Evolutionary conservation across 2,888 invertebrate genomes (phyloP).

Genomic region (Nomada ruficornis): DNA sequence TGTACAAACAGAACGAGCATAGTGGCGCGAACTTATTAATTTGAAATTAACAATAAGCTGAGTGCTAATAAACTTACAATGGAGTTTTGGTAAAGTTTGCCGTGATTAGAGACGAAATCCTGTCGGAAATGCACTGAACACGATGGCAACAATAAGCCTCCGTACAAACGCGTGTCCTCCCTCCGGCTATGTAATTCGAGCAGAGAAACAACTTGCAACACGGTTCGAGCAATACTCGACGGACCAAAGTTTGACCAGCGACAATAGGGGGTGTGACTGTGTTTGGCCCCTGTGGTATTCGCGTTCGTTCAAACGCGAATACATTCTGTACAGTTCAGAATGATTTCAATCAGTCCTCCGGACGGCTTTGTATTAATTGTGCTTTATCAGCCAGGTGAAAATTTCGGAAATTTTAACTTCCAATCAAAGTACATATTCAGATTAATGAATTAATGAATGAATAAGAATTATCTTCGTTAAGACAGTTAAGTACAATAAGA

Average conservation of each 20-base stretch:
- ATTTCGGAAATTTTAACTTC: too few species aligned
- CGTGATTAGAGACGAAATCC: slow-evolving; percentile 23
- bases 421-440: too few species aligned
- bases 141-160: slow-evolving; percentile 3
- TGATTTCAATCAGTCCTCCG: slow-evolving; percentile 14
- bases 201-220: slow-evolving; percentile 47
- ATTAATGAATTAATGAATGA: too few species aligned
- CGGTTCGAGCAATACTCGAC: slow-evolving; percentile 37
- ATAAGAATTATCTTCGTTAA: too few species aligned
- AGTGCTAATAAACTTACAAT: not conserved
- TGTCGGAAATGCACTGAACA: slow-evolving; percentile 21
- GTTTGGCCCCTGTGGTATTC: slow-evolving; percentile 15
- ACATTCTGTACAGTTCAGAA: not conserved
- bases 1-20: too few species aligned
- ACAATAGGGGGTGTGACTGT: slow-evolving; percentile 20
- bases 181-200: slow-evolving; percentile 55
- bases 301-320: slow-evolving; percentile 16
- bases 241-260: slow-evolving; percentile 46
- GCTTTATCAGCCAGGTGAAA: too few species aligned
- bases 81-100: not conserved
- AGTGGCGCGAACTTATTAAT: too few species aligned
- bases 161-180: slow-evolving; percentile 19
- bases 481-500: too few species aligned
- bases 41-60: not conserved
- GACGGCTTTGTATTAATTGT: too few species aligned